Evolutionary conservation across 2,113 vertebrate genomes (phyloP).

Genomic region (Nicator chloris): DNA sequence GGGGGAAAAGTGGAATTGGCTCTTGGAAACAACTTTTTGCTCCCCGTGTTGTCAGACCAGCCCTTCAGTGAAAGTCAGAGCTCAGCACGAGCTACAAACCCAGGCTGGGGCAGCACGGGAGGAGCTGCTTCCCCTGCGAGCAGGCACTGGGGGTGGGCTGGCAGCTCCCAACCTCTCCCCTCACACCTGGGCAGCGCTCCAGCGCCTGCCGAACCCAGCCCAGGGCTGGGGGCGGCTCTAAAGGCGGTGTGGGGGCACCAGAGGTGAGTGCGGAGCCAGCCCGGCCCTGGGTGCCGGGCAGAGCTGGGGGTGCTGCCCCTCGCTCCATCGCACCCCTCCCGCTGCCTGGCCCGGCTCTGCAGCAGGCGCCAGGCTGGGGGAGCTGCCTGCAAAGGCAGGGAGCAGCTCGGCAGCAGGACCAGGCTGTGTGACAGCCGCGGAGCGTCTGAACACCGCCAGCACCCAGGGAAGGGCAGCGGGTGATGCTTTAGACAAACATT

Average conservation of each 20-base stretch:
- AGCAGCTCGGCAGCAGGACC: not conserved
- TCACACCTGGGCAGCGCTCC: not conserved
- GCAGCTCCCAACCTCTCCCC: not conserved
- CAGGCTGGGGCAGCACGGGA: not conserved
- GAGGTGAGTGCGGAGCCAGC: not conserved
- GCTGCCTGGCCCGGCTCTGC: not conserved
- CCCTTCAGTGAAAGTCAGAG: not conserved
- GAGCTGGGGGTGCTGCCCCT: not conserved
- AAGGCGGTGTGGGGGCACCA: not conserved
- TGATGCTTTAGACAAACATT: fast-evolving
- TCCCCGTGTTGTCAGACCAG: fast-evolving
- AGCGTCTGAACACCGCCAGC: not conserved
- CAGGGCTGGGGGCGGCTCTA: not conserved
- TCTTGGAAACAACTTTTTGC: not conserved
- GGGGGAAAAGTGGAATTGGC: not conserved
- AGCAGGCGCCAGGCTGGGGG: not conserved
- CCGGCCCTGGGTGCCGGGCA: not conserved
- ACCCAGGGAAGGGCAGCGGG: not conserved
- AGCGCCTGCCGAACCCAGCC: not conserved
- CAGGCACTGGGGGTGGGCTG: not conserved
- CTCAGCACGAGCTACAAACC: fast-evolving
- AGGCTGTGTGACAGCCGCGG: fast-evolving
- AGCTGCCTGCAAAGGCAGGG: not conserved
- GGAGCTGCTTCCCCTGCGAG: not conserved
- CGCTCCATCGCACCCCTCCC: fast-evolving